These are phyloP conservation scores for Propsilocerus akamusi DNA, from an alignment of 1,140 invertebrate species.

Conservation along the genomic window DNA sequence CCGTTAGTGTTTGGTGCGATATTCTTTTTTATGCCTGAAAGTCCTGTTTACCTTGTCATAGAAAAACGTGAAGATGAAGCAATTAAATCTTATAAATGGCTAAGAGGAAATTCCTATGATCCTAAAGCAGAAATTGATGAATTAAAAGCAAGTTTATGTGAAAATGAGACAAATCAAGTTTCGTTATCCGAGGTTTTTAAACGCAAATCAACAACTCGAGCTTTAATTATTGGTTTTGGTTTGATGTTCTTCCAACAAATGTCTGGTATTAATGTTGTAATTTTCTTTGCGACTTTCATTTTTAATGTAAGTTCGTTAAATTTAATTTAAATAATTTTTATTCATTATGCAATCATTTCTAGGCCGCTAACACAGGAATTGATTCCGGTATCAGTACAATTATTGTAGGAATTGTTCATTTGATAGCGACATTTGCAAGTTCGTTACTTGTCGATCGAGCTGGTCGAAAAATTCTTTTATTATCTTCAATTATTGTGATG, in stretches of 20 bases:
- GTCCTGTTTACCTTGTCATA: slow-evolving; percentile 31
- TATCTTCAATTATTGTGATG: slow-evolving; percentile 37
- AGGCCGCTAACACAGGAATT: slow-evolving; percentile 29
- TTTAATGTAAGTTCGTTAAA: slow-evolving; percentile 29
- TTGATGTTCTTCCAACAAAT: slow-evolving; percentile 77
- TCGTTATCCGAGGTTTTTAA: slow-evolving; percentile 34
- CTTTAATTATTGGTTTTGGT: slow-evolving; percentile 48
- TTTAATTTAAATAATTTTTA: background rate
- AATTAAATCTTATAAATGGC: slow-evolving; percentile 34
- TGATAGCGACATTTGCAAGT: slow-evolving; percentile 39
- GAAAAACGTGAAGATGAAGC: slow-evolving; percentile 40
- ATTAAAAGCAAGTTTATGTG: slow-evolving; percentile 35
- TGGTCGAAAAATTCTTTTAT: slow-evolving; percentile 43
- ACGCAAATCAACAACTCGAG: slow-evolving; percentile 39
- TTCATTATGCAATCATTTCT: slow-evolving; percentile 14
- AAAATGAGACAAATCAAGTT: slow-evolving; percentile 25
- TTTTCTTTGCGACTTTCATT: slow-evolving; percentile 59
- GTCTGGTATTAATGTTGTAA: slow-evolving; percentile 68
- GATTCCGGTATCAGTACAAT: slow-evolving; percentile 34
- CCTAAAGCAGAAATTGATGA: slow-evolving; percentile 33
- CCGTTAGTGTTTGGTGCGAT: slow-evolving; percentile 34
- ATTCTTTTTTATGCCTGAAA: slow-evolving; percentile 50
- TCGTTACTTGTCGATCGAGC: slow-evolving; percentile 46
- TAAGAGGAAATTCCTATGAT: slow-evolving; percentile 46
- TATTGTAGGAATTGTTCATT: slow-evolving; percentile 53